Conservation (phyloP, 2,113 vertebrate species). For the Opisthocomus hoazin region DNA sequence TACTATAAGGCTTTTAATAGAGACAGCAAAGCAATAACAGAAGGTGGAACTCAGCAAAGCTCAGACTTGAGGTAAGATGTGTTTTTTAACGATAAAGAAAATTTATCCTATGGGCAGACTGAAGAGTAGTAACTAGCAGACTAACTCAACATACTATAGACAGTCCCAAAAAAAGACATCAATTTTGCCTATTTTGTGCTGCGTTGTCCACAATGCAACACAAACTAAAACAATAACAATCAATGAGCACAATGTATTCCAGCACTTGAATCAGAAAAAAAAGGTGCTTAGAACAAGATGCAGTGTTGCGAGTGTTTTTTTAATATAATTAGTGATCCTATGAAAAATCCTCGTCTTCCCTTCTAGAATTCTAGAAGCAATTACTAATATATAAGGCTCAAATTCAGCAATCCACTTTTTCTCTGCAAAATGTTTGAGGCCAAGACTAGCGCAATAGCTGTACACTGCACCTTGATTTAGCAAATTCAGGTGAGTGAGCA, state of each 20-base stretch:
- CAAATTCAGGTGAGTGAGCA: background rate
- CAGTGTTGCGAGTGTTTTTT: background rate
- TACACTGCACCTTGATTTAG: background rate
- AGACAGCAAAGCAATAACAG: background rate
- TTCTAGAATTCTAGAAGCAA: background rate
- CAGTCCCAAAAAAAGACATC: background rate
- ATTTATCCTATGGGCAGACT: background rate
- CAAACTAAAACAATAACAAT: background rate
- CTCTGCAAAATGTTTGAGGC: background rate
- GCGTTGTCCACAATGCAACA: background rate
- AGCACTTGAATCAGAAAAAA: fast-evolving
- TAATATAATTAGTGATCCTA: background rate
- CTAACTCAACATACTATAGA: background rate
- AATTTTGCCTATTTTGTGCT: background rate
- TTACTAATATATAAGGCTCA: background rate
- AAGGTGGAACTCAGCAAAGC: background rate
- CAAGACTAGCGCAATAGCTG: background rate
- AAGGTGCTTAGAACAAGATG: background rate
- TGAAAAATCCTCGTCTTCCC: background rate
- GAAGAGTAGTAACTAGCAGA: background rate
- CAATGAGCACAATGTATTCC: background rate
- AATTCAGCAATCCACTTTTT: background rate
- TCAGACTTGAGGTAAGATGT: background rate
- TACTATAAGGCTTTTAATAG: background rate
- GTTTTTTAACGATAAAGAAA: background rate